Evolutionary conservation across 2,797 vertebrate species (phyloP).

Genomic region (Ptychadena robeensis): DNA sequence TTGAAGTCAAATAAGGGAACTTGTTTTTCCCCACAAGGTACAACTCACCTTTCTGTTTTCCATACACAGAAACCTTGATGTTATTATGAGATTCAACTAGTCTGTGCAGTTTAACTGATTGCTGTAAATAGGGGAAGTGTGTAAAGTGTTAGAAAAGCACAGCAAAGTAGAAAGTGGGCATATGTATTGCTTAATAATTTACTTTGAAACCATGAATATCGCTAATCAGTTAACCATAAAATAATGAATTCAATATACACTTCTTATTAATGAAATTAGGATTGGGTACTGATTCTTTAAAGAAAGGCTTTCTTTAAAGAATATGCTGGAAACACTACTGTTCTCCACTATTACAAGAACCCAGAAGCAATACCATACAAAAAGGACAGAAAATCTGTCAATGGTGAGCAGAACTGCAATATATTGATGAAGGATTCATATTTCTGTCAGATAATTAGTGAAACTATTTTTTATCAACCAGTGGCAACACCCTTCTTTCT

Average conservation of each 20-base stretch:
- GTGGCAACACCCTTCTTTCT: too few relatives aligned
- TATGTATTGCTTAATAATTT: not conserved
- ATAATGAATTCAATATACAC: not conserved
- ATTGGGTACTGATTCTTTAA: too few relatives aligned
- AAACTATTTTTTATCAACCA: too few relatives aligned
- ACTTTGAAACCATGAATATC: not conserved
- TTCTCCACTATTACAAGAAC: too few relatives aligned
- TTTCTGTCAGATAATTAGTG: too few relatives aligned
- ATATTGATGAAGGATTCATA: too few relatives aligned
- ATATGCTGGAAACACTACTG: not conserved
- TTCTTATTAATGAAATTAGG: not conserved
- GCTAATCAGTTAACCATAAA: not conserved
- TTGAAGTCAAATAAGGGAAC: not conserved
- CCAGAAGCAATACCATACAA: too few relatives aligned
- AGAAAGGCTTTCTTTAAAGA: not conserved
- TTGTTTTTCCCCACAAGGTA: not conserved
- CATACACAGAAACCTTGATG: conserved; percentile 73
- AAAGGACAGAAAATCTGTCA: too few relatives aligned
- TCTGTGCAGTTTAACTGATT: conserved; percentile 78
- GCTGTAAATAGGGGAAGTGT: conserved; percentile 72
- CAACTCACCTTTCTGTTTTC: conserved; percentile 74
- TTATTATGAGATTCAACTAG: conserved; percentile 80
- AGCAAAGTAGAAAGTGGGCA: not conserved
- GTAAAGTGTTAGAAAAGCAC: conserved; percentile 48
- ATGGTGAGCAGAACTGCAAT: too few relatives aligned